Base-by-base conservation (phyloP, 2,797 vertebrate species). In the Aeoliscus strigatus region DNA sequence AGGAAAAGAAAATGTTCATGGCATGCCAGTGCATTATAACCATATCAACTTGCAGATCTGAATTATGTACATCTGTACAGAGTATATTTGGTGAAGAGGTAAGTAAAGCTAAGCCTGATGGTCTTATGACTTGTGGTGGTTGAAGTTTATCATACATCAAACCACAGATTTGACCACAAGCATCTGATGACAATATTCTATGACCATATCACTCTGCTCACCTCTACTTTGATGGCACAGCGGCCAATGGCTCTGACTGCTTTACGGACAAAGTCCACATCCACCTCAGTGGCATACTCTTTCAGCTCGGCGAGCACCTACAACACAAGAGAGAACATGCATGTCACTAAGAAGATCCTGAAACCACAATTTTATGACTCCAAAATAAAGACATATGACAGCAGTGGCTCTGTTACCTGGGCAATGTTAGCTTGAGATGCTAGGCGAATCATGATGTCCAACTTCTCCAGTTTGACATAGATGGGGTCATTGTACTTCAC, bases 401-500 rank as follows among this genome's bases (percentile, higher is more conserved):
- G 8, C 27, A 34, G 14, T 34, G 11, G 5, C 15, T 17, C 5
- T 2, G 3, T 74, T 44, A 97, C 96, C 94, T 98, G 96, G 11
- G 96, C 93, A 0, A 98, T 98, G 82, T 98, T 98, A 60, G 96
- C 95, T 73, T 97, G 94, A 10, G 96, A 98, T n/a, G 95, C 96
- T 35, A 98, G 79, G 30, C 96, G 93, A 77, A 98, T 98, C 95
- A 98, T 98, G 78, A 98, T 97, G 81, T 98, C 95, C 80, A 98
- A 83, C 42, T 98, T 98, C 82, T 98, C 96, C 77, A 98, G 86
- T 66, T 98, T 98, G 75, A 98, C 94, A 0, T 98, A 98, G 70
- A 98, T 98, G 2, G 96, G 96, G 76, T 98, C 96, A 0, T 98
- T 98, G 79, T 98, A 98, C 75, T 98, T 98, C 9, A 98, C 96